Percentiles rank a stretch among this genome's conserved stretches.
Conservation (phyloP, 2,888 invertebrate species). For the Fabriciana adippe region DNA sequence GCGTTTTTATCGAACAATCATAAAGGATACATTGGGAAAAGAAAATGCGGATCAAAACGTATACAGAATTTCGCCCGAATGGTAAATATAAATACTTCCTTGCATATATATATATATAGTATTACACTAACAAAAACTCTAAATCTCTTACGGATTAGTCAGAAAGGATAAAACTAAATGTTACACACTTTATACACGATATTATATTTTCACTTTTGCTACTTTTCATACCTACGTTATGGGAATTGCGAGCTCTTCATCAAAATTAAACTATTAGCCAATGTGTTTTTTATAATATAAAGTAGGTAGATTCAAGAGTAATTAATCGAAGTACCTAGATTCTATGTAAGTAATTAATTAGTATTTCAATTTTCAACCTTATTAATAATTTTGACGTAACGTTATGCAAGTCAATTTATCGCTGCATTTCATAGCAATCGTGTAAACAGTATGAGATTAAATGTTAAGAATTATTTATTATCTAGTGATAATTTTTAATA, state of each 20-base stretch:
- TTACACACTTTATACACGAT: no score
- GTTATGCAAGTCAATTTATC: constrained; percentile 11
- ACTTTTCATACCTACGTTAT: no score
- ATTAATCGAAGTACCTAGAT: no score
- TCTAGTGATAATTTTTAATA: no score
- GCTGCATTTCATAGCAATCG: constrained; percentile 12
- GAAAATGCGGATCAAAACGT: constrained; percentile 81
- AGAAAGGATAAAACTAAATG: no score
- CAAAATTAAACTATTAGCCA: not conserved
- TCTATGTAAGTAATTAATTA: not conserved
- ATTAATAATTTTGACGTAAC: constrained; percentile 17
- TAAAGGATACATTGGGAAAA: constrained; percentile 80
- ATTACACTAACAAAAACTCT: not conserved
- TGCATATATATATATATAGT: constrained; percentile 10
- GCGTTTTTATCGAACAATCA: constrained; percentile 69
- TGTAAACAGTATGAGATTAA: not conserved
- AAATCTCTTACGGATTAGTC: no score
- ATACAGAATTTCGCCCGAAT: constrained; percentile 78
- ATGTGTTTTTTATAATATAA: no score
- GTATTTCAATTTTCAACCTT: not conserved
- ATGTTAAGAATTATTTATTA: not conserved
- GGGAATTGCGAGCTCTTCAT: no score
- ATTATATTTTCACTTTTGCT: no score
- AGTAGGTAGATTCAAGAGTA: no score
- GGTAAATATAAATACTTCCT: constrained; percentile 60